Percentiles rank a stretch among this genome's conserved stretches.
phyloP scores from a whole-genome alignment of 2,113 vertebrate genomes.

The Paedocypris sp. region DNA sequence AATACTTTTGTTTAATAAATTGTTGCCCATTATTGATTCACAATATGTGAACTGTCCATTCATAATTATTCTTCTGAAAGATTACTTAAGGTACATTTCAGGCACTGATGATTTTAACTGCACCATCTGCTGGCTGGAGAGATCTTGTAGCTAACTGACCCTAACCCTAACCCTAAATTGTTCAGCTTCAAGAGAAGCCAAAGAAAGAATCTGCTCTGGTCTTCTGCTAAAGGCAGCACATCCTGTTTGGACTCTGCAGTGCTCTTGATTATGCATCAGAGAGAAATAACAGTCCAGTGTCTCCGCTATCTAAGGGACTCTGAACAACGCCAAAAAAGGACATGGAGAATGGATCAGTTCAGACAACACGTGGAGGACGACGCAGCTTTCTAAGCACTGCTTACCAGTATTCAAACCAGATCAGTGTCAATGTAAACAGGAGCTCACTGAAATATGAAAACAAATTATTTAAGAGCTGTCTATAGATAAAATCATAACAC shows the following conservation, averaged over 20 bases:
- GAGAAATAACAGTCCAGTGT: constrained; percentile 6
- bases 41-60: neutral
- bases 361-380: neutral
- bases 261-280: constrained; percentile 3
- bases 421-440: neutral
- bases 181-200: neutral
- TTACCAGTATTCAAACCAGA: neutral
- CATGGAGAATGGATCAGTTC: neutral
- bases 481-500: too few species aligned
- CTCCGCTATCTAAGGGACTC: neutral
- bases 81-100: neutral
- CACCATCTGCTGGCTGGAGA: too few species aligned
- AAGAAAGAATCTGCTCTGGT: neutral
- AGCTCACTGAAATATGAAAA: too few species aligned
- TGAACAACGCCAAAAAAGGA: constrained; percentile 25
- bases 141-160: too few species aligned
- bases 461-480: too few species aligned
- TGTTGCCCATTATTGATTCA: neutral
- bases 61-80: neutral
- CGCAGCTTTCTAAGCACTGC: too few species aligned
- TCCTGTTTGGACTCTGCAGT: constrained; percentile 19
- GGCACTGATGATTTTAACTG: too few species aligned
- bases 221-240: constrained; percentile 13
- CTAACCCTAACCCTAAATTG: too few species aligned
- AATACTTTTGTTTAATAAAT: neutral